Evolutionary conservation across 2,113 vertebrate genomes (phyloP).

Genomic region (Trichechus manatus): DNA sequence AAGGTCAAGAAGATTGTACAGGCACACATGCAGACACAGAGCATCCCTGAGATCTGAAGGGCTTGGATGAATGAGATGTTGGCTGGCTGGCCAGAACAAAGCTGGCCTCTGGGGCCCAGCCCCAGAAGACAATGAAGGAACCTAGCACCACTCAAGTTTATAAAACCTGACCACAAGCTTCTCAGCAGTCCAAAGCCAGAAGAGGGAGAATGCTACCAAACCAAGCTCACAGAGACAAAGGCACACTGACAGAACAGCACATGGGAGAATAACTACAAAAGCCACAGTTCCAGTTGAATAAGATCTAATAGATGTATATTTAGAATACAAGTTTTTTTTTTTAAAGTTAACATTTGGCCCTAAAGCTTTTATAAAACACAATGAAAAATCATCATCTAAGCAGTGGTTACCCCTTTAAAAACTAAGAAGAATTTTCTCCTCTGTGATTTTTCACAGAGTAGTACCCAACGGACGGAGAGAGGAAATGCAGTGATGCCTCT

Average conservation of each 20-base stretch:
- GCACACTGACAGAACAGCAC: constrained; percentile 60
- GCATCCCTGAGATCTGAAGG: constrained; percentile 20
- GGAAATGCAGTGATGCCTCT: background rate
- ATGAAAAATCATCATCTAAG: background rate
- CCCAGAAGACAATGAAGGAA: constrained; percentile 41
- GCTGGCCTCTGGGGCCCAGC: background rate
- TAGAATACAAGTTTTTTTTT: background rate
- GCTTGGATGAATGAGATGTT: background rate
- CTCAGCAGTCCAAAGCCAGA: constrained; percentile 40
- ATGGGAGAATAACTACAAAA: background rate
- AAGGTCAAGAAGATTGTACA: constrained; percentile 73
- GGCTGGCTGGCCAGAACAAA: background rate
- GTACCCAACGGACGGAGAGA: background rate
- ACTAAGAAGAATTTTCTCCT: constrained; percentile 34
- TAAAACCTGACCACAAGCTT: background rate
- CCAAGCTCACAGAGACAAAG: constrained; percentile 48
- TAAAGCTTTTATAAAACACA: constrained; percentile 26
- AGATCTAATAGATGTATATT: background rate
- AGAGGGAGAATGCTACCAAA: constrained; percentile 36
- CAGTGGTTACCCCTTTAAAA: background rate
- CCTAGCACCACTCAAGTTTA: background rate
- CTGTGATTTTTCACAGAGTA: background rate
- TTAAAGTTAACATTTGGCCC: background rate
- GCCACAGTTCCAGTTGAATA: background rate
- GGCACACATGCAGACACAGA: constrained; percentile 73